These are phyloP conservation scores for Liasis olivaceus DNA, from an alignment of 2,797 vertebrate species.

Conservation along the genomic window DNA sequence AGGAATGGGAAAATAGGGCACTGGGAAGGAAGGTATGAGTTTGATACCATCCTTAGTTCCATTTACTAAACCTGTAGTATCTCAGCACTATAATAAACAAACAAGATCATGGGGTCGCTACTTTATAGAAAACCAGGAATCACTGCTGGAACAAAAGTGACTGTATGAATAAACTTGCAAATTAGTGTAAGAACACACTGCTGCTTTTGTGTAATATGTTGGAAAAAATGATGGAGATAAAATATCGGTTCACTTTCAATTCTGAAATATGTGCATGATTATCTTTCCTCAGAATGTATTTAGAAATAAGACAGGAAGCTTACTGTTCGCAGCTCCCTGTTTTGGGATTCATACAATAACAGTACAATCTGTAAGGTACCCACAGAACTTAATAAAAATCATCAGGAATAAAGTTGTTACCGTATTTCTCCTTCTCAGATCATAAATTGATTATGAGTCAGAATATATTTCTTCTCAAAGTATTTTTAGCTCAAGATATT, in stretches of 20 bases:
- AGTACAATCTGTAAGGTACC: not conserved
- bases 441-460: not conserved
- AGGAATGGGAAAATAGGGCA: not conserved
- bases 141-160: not conserved
- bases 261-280: not conserved
- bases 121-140: not conserved
- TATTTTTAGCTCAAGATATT: not conserved
- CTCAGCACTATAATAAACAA: not conserved
- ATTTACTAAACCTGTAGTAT: not conserved
- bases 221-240: not conserved
- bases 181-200: conserved; percentile 5
- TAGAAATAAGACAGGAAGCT: conserved; percentile 10
- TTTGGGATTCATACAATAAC: not conserved
- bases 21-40: not conserved
- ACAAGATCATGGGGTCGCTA: not conserved
- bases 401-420: not conserved
- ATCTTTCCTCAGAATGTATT: not conserved
- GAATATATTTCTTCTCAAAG: conserved; percentile 25
- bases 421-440: conserved; percentile 24
- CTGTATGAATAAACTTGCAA: not conserved
- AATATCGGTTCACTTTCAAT: not conserved
- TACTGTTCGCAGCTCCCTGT: not conserved
- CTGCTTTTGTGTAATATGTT: conserved; percentile 46
- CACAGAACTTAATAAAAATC: not conserved
- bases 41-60: not conserved